Evolutionary conservation across 1,140 invertebrate species (phyloP), one percentile per base, ranked within the genome.

Genomic region (Akabosia matsudoensis): DNA sequence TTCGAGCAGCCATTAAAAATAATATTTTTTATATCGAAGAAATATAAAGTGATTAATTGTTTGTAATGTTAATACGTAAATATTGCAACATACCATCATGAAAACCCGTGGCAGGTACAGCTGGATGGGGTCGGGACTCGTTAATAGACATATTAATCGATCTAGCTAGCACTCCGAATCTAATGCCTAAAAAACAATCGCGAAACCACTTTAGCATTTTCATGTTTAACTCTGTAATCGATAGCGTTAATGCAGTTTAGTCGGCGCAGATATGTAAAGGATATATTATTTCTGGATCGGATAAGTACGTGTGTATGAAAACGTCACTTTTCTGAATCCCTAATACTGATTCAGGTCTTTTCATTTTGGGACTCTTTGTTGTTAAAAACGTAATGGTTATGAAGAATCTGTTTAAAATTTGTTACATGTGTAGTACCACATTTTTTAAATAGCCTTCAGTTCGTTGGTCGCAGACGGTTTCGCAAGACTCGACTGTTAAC

Each of bases 151-250:
- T 67, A 10, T 31, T 67, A 10, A 31, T 67, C 1, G 24, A 10
- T 67, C 61, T 67, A 67, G 61, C 28, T 31, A 67, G 3, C 1
- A 67, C 13, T 28, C 61, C 30, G 61, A 14, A 67, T 22, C 30
- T 67, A 67, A 67, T 30, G 28, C 61, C 61, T 67, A 67, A 31
- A 67, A 67, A 67, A 67, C 30, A 67, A 16, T 67, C 61, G 61
- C 61, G 26, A 67, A 67, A 67, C 30, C 30, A 67, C 61, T 67
- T 67, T 10, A 67, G 24, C 31, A 67, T 56, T 56, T 22, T 56
- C 54, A 56, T 56, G 24, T 4, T 56, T 16, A 56, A 16, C 24
- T 45, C 37, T 7, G 54, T 13, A 45, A 45, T 45, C 37, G 37
- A 45, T 45, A 45, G 7, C 18, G 18, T 10, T 45, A 45, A 7